Evolutionary conservation across 1,140 invertebrate species (phyloP).

Genomic region (Dinoponera quadriceps): DNA sequence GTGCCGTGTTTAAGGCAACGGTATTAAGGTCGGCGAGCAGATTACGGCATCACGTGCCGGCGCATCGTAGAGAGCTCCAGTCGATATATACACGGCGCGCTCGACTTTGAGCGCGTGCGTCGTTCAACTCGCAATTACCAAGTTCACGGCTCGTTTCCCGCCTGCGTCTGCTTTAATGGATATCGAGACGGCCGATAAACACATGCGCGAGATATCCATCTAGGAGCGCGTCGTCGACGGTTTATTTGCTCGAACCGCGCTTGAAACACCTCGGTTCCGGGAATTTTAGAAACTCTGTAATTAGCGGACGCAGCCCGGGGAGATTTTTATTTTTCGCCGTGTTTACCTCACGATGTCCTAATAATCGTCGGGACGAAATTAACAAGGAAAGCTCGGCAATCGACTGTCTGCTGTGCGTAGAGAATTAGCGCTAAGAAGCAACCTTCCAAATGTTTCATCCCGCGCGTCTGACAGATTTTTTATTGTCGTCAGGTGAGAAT

Average conservation of each 20-base stretch:
- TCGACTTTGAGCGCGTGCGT: conserved; percentile 52
- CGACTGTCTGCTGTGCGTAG: too few relatives aligned
- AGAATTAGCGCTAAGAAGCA: too few relatives aligned
- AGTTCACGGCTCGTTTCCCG: conserved; percentile 72
- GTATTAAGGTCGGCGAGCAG: conserved; percentile 63
- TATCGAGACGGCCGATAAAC: conserved; percentile 61
- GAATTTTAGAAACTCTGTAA: conserved; percentile 45
- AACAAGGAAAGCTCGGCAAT: too few relatives aligned
- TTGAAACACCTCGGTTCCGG: conserved; percentile 2
- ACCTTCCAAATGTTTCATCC: too few relatives aligned
- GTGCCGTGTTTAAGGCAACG: conserved; percentile 1
- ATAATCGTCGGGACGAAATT: too few relatives aligned
- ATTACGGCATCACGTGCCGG: conserved; percentile 66
- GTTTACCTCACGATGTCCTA: not conserved
- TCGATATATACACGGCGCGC: conserved; percentile 21
- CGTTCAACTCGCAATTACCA: conserved; percentile 72
- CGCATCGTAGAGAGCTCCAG: conserved; percentile 32
- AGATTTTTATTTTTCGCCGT: not conserved
- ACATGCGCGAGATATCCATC: conserved; percentile 3
- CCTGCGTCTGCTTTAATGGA: conserved; percentile 57
- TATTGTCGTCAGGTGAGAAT: too few relatives aligned
- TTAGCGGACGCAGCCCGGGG: not conserved
- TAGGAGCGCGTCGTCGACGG: not conserved
- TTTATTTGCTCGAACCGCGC: conserved; percentile 35
- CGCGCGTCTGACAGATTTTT: too few relatives aligned